Percentiles rank a stretch among this genome's conserved stretches.
Evolutionary conservation across 1,140 invertebrate species (phyloP).

Genomic region (Eueides isabella): DNA sequence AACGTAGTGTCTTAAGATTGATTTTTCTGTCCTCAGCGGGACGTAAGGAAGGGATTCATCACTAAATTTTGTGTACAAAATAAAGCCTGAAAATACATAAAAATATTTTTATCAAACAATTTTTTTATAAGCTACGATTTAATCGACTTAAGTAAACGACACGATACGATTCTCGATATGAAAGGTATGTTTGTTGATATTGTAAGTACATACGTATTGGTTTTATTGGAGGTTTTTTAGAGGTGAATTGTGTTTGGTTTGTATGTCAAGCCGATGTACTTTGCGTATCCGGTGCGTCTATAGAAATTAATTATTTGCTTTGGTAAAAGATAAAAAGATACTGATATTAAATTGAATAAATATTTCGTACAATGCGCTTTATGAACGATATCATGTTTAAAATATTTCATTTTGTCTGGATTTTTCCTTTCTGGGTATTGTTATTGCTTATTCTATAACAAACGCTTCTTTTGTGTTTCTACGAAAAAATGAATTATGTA

Average conservation of each 20-base stretch:
- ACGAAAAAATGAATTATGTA: no score
- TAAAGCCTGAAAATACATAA: neutral
- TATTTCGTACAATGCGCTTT: neutral
- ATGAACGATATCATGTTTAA: no score
- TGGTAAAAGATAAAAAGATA: neutral
- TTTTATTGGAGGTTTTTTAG: constrained; percentile 33
- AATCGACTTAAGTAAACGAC: constrained; percentile 66
- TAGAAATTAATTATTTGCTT: neutral
- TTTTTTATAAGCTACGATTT: constrained; percentile 52
- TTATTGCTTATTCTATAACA: no score
- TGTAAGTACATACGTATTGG: constrained; percentile 37
- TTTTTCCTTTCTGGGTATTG: no score
- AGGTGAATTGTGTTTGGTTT: constrained; percentile 23
- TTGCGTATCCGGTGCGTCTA: constrained; percentile 3
- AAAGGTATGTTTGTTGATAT: constrained; percentile 58
- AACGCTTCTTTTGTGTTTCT: no score
- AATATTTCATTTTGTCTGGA: no score
- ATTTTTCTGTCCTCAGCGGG: no score
- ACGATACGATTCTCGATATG: constrained; percentile 65
- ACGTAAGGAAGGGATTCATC: no score
- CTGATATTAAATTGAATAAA: neutral
- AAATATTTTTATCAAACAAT: neutral
- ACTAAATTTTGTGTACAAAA: no score
- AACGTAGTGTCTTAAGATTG: no score
- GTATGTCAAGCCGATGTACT: constrained; percentile 20